Evolutionary conservation across 2,888 invertebrate species (phyloP).

Genomic region (Trachelus tabidus): DNA sequence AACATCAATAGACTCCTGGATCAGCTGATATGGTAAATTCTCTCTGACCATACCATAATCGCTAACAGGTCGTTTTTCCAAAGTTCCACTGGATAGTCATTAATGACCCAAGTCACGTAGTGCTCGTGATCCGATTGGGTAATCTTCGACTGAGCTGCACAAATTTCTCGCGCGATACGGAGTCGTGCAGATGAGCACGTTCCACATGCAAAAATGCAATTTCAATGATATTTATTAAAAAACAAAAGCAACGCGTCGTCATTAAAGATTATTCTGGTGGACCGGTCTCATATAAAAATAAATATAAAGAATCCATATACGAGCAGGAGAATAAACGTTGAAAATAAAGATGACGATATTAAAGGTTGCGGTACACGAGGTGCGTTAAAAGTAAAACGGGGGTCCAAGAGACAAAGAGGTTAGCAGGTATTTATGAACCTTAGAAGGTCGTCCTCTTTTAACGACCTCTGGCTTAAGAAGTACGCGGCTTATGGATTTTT

Average conservation of each 20-base stretch:
- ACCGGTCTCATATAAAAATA: not conserved
- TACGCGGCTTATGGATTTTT: not conserved
- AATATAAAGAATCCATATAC: not conserved
- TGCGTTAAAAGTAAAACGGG: not conserved
- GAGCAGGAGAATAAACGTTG: not conserved
- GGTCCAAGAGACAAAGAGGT: not conserved
- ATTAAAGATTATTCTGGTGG: not conserved
- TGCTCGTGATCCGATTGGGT: not conserved
- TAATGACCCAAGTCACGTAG: not conserved
- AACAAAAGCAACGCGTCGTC: not conserved
- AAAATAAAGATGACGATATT: not conserved
- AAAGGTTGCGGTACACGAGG: not conserved
- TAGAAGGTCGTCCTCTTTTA: not conserved
- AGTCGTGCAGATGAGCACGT: not conserved
- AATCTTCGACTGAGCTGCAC: not conserved
- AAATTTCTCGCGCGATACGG: not conserved
- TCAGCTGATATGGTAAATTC: not conserved
- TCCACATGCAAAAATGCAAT: not conserved
- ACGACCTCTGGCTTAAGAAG: not conserved
- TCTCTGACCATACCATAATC: not conserved
- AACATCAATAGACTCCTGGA: not conserved
- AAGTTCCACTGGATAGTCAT: not conserved
- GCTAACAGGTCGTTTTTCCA: not conserved
- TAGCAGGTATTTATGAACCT: not conserved
- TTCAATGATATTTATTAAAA: not conserved